A percentile compares a stretch with the other conserved stretches of the same genome.
Conservation (phyloP, 2,113 vertebrate species). For the Gopherus flavomarginatus region DNA sequence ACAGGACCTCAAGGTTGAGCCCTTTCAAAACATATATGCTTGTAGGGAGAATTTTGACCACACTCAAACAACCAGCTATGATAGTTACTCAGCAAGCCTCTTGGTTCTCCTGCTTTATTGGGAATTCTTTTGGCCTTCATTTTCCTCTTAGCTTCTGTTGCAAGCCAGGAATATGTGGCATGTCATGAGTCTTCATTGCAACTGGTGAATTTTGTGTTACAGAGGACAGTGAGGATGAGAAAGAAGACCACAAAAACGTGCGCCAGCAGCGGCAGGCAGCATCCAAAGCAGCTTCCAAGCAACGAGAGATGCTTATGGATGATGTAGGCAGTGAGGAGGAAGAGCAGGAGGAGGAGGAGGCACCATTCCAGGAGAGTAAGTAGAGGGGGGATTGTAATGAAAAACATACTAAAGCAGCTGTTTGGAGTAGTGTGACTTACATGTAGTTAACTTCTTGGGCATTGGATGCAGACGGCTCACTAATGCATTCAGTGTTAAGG, state of each 20-base stretch:
- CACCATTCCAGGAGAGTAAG: conserved; percentile 92
- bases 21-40: fast-evolving
- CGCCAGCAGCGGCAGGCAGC: conserved; percentile 96
- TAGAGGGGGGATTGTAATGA: background rate
- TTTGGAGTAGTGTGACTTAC: background rate
- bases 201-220: conserved; percentile 43
- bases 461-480: background rate
- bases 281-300: conserved; percentile 97
- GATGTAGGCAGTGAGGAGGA: conserved; percentile 96
- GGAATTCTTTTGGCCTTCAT: background rate
- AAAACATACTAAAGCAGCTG: background rate
- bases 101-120: fast-evolving
- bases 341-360: conserved; percentile 91
- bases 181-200: background rate
- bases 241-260: conserved; percentile 93
- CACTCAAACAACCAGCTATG: background rate
- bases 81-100: background rate
- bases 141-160: background rate
- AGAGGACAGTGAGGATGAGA: conserved; percentile 97
- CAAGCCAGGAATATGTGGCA: background rate
- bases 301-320: conserved; percentile 96
- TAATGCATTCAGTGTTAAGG: background rate
- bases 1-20: fast-evolving
- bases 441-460: background rate
- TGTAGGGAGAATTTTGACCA: fast-evolving